Conservation (phyloP, 1,140 invertebrate genomes). For the Brachionus rubens region DNA sequence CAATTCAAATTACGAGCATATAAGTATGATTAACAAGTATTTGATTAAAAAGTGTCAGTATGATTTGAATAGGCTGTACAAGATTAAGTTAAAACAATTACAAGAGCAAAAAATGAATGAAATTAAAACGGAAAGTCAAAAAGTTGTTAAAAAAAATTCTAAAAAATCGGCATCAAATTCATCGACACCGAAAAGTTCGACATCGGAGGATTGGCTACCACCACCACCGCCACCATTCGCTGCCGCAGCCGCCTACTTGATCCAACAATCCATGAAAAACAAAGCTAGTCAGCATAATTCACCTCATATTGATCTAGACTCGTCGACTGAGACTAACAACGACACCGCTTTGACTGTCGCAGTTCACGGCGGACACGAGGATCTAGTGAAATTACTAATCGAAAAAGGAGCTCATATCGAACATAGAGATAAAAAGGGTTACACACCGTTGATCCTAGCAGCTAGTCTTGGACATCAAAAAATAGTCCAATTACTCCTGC, state of each 20-base stretch:
- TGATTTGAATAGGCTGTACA: slow-evolving; percentile 35
- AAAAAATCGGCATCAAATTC: slow-evolving; percentile 7
- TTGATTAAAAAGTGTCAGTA: slow-evolving; percentile 38
- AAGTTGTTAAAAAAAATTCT: neutral
- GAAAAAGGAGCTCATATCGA: slow-evolving; percentile 87
- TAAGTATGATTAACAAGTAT: slow-evolving; percentile 42
- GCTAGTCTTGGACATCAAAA: slow-evolving; percentile 83
- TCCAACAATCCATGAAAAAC: slow-evolving; percentile 25
- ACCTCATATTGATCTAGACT: neutral
- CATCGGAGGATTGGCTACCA: slow-evolving; percentile 14
- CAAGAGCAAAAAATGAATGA: slow-evolving; percentile 40
- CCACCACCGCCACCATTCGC: slow-evolving; percentile 33
- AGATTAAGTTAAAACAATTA: slow-evolving; percentile 37
- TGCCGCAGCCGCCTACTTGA: neutral
- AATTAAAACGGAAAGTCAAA: neutral
- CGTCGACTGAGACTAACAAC: slow-evolving; percentile 85
- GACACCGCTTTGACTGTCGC: slow-evolving; percentile 95
- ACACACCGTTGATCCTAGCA: slow-evolving; percentile 92
- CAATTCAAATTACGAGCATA: slow-evolving; percentile 32
- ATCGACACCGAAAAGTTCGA: neutral
- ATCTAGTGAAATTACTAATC: slow-evolving; percentile 84
- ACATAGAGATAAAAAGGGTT: slow-evolving; percentile 93
- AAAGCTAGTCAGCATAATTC: neutral
- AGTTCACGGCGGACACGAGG: slow-evolving; percentile 92
- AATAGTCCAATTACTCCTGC: slow-evolving; percentile 84